Evolutionary conservation across 92 coral and sea anemone genomes (phyloP), one percentile per base, ranked within the genome.

Genomic region (Porites rus): DNA sequence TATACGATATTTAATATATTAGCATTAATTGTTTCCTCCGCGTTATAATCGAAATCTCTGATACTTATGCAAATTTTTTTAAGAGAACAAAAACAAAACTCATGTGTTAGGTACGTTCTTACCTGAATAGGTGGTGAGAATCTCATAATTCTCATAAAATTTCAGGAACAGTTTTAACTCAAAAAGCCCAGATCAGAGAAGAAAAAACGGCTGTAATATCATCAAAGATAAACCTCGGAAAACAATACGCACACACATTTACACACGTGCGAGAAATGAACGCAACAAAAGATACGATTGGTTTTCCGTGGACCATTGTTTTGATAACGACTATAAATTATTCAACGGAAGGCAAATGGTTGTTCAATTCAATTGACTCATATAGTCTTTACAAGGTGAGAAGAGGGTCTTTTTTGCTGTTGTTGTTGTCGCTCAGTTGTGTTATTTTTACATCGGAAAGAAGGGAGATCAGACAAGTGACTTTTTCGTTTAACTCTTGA

Each of bases 261-360:
- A 74, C 87, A 61, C 87, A 83, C 87, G 87, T 83, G 87, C 80
- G 61, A 51, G 51, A 73, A 83, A 11, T 38, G 11, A 19, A 46
- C 63, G 51, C 51, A 73, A 73, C 87, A 62, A 71, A 69, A 59
- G 46, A 59, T 43, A 3, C 51, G 87, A 83, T 83, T 83, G 87
- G 87, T 51, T 51, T 6, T 54, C 28, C 51, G 14, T 43, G 17
- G 46, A 17, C 54, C 19, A 21, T 72, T 63, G 87, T 72, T 81
- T 56, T 11, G 24, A 14, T 21, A n/a, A 52, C 13, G 8, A 28
- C 14, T 52, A 73, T 72, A n/a, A 82, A 61, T 53, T 28, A 59
- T 72, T 82, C 65, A 82, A 10, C 78, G 21, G 46, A 38, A 12
- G 54, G 59, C 31, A 43, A 82, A 83, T 2, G 61, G 80, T 19